Evolutionary conservation across 1,140 invertebrate genomes (phyloP).

Genomic region (Aricia agestis): DNA sequence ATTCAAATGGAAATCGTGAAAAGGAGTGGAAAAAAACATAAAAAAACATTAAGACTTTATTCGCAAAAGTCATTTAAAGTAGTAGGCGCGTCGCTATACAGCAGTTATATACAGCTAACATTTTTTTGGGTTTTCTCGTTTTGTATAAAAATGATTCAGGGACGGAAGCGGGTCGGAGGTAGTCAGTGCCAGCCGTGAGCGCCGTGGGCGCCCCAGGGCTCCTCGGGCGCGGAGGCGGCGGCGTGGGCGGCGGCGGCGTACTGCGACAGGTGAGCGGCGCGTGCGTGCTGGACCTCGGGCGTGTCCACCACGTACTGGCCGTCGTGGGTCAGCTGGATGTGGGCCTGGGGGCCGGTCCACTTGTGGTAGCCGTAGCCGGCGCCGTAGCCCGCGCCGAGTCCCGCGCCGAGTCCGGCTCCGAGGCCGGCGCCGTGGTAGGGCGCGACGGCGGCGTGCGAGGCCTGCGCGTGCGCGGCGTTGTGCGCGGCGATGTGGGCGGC

Average conservation of each 20-base stretch:
- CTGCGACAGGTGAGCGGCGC: slow-evolving; percentile 61
- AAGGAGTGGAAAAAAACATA: slow-evolving; percentile 25
- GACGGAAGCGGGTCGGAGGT: slow-evolving; percentile 52
- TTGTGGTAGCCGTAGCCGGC: slow-evolving; percentile 63
- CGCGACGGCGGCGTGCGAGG: slow-evolving; percentile 56
- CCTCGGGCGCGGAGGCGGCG: slow-evolving; percentile 59
- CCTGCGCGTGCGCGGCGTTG: slow-evolving; percentile 72
- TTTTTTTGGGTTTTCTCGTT: slow-evolving; percentile 65
- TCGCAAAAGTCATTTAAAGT: slow-evolving; percentile 40
- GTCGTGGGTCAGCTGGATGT: slow-evolving; percentile 73
- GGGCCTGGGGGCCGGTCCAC: slow-evolving; percentile 62
- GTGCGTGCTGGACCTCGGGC: slow-evolving; percentile 70
- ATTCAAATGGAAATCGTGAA: too few relatives aligned
- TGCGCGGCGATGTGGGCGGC: slow-evolving; percentile 76
- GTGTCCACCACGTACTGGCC: slow-evolving; percentile 73
- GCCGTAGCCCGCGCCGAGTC: slow-evolving; percentile 43
- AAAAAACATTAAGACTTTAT: slow-evolving; percentile 52
- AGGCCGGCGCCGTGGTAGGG: slow-evolving; percentile 47
- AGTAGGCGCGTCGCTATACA: slow-evolving; percentile 42
- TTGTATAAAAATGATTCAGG: slow-evolving; percentile 67
- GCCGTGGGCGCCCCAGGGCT: slow-evolving; percentile 54
- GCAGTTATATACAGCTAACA: slow-evolving; percentile 64
- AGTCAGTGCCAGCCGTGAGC: slow-evolving; percentile 65
- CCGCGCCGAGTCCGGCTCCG: slow-evolving; percentile 41
- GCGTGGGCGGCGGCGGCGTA: slow-evolving; percentile 62